Evolutionary conservation across 2,113 vertebrate genomes (phyloP).

Genomic region (Rhipidura dahli): DNA sequence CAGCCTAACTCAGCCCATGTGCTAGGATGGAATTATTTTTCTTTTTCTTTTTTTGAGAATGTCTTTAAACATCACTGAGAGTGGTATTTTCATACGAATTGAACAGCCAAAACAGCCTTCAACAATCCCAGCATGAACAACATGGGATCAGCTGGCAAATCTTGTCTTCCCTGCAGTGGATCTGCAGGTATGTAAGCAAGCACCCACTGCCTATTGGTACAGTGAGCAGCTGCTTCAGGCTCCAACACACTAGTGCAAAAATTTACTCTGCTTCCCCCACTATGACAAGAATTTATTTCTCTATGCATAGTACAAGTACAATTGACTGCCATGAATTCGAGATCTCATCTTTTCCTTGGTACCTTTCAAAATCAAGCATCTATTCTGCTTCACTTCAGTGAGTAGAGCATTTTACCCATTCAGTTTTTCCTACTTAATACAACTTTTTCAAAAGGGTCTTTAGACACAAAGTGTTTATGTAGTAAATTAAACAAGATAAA

Average conservation of each 20-base stretch:
- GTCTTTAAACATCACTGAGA: not conserved
- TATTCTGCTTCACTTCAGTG: not conserved
- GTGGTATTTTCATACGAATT: not conserved
- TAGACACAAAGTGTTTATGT: not conserved
- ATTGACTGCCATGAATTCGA: not conserved
- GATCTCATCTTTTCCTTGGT: not conserved
- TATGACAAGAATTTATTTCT: not conserved
- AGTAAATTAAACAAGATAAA: not conserved
- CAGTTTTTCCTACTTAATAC: not conserved
- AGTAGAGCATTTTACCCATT: accelerated
- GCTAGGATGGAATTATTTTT: not conserved
- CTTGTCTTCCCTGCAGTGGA: not conserved
- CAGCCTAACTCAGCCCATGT: not conserved
- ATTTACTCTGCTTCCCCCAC: not conserved
- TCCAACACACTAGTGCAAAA: not conserved
- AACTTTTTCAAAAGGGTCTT: not conserved
- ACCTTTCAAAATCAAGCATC: not conserved
- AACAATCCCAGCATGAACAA: not conserved
- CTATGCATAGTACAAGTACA: not conserved
- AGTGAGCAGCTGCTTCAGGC: not conserved
- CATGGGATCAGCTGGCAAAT: not conserved
- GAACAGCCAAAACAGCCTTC: not conserved
- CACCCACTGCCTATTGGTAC: not conserved
- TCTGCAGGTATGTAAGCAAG: not conserved
- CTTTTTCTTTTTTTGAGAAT: not conserved